Percentiles rank a stretch among this genome's conserved stretches.
These are phyloP conservation scores for Deroplatys truncata DNA, from an alignment of 2,888 invertebrate species.

Conservation along the genomic window DNA sequence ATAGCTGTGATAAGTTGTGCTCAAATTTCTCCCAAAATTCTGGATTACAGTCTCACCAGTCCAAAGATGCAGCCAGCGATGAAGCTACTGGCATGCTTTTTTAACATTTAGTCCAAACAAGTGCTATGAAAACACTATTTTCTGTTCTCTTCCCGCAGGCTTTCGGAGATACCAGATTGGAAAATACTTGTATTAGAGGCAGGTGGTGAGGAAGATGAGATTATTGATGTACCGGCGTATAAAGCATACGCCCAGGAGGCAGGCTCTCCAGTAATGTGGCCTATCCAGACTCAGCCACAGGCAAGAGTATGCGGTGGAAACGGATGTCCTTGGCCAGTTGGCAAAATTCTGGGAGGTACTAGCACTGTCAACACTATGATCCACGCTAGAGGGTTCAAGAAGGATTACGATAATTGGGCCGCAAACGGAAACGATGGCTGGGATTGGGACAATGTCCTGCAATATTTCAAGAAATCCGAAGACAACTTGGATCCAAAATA, in stretches of 20 bases:
- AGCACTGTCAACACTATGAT: conserved; percentile 64
- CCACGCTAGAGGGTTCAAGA: conserved; percentile 55
- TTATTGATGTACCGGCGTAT: conserved; percentile 59
- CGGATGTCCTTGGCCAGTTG: conserved; percentile 33
- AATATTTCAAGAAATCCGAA: conserved; percentile 42
- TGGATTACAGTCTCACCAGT: too few relatives aligned
- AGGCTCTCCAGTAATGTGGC: not conserved
- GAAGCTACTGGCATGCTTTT: too few relatives aligned
- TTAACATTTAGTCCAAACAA: too few relatives aligned
- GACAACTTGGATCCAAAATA: conserved; percentile 29
- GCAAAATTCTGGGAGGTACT: conserved; percentile 63
- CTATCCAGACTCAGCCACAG: not conserved
- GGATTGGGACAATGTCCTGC: conserved; percentile 47
- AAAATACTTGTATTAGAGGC: conserved; percentile 56
- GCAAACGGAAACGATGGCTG: conserved; percentile 48
- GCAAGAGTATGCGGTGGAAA: not conserved
- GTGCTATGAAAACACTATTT: too few relatives aligned
- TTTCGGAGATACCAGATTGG: not conserved
- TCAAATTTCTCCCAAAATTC: too few relatives aligned
- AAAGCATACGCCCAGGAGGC: not conserved
- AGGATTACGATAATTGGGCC: conserved; percentile 63
- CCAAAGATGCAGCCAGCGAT: too few relatives aligned
- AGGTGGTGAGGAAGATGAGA: conserved; percentile 58
- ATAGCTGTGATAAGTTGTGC: too few relatives aligned
- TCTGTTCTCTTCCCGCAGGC: not conserved